These are phyloP conservation scores for Polypedilum vanderplanki DNA, from an alignment of 1,140 invertebrate species.

Conservation along the genomic window DNA sequence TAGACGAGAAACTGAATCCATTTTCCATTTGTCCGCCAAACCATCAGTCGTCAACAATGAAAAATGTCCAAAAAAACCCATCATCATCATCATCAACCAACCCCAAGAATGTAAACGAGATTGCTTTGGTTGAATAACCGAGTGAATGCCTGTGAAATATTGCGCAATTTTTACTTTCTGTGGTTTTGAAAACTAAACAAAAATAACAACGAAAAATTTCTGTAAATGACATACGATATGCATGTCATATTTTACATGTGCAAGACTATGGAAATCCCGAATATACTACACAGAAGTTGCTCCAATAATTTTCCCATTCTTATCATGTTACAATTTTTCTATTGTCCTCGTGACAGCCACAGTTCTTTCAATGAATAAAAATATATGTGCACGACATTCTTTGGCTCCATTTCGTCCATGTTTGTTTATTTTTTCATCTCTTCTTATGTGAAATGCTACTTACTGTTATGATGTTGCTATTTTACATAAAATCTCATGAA, in stretches of 20 bases:
- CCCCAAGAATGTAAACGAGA: too few species aligned
- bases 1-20: background rate
- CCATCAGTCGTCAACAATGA: background rate
- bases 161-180: slow-evolving; percentile 10
- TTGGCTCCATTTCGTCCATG: background rate
- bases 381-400: background rate
- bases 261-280: background rate
- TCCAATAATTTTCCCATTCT: slow-evolving; percentile 5
- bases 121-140: background rate
- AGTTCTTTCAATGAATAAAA: background rate
- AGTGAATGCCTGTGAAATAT: slow-evolving; percentile 1
- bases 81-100: too few species aligned
- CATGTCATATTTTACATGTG: background rate
- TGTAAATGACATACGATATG: slow-evolving; percentile 18
- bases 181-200: background rate
- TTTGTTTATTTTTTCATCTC: background rate
- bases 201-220: background rate
- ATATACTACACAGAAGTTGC: background rate
- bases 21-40: slow-evolving; percentile 5
- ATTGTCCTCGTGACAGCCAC: background rate
- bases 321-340: slow-evolving; percentile 13
- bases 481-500: slow-evolving; percentile 13
- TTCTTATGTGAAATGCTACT: background rate
- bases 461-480: slow-evolving; percentile 3
- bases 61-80: slow-evolving; percentile 2